Evolutionary conservation across 2,113 vertebrate species (phyloP), one percentile per base, ranked within the genome.

Genomic region (Campylorhamphus procurvoides): DNA sequence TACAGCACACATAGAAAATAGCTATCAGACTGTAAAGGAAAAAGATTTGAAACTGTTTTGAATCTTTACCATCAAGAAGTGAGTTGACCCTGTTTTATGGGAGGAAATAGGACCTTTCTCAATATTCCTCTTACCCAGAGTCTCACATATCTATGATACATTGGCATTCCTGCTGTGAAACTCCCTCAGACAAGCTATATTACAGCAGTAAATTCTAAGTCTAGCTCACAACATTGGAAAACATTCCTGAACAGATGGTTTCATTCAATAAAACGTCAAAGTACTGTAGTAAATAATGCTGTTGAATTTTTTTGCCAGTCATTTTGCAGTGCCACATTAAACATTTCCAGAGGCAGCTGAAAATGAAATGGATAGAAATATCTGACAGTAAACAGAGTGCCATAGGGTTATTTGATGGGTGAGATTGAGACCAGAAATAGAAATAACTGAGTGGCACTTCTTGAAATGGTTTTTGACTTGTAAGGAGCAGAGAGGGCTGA

Each of bases 191-290:
- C 44, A 77, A 91, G 77, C 58, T 84, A 64, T 91, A 93, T 73
- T 84, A 69, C 81, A 76, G 81, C 87, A 87, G 73, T 95, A 96
- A 97, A 96, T 97, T 94, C 84, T 91, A 89, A 69, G 82, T 71
- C 62, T 84, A 87, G 59, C 69, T 69, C 84, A 89, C 74, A 87
- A 69, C 0, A 0, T 35, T 96, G 93, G 91, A 84, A 95, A 94
- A 91, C 53, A 47, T 89, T 97, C 74, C 84, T 1, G 4, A 95
- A 63, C 91, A 94, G 89, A 96, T 94, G 89, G 89, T 94, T 96
- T 85, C 46, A 60, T 95, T 96, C 93, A 95, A 94, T 96, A 91
- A 96, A 97, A 94, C 81, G 91, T 91, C 77, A 73, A 95, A 95
- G 91, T 84, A 87, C 76, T 44, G 12, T 59, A 91, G 91, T 94